A percentile compares a stretch with the other conserved stretches of the same genome.
Conservation (phyloP, 2,113 vertebrate species). For the Mobula birostris region DNA sequence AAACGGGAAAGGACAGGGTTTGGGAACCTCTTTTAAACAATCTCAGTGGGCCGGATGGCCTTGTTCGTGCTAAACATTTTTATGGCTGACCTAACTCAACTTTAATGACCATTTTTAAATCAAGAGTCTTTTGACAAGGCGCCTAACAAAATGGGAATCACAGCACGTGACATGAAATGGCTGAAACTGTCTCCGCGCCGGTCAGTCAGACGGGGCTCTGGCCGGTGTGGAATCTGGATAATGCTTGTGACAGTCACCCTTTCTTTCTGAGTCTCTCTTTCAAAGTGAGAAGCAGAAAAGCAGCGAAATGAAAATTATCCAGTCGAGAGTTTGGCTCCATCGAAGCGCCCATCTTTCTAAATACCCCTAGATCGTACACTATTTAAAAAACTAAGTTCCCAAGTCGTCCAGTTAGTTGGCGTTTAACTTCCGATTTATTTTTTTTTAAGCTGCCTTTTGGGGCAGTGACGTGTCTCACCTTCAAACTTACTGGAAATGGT, state of each 20-base stretch:
- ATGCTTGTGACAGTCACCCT: neutral
- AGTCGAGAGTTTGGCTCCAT: neutral
- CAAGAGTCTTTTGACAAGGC: neutral
- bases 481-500: conserved; percentile 50
- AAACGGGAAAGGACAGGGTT: neutral
- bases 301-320: too few relatives aligned
- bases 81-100: neutral
- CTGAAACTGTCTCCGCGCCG: neutral
- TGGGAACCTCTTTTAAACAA: neutral
- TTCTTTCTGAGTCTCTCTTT: neutral
- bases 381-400: neutral
- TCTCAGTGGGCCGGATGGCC: neutral
- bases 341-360: neutral
- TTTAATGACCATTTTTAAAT: neutral
- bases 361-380: neutral
- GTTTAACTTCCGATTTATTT: conserved; percentile 53
- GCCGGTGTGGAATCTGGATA: neutral
- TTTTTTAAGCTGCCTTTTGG: conserved; percentile 48
- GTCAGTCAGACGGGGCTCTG: too few relatives aligned
- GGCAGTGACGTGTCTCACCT: conserved; percentile 49
- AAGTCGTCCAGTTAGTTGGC: conserved; percentile 37
- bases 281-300: neutral
- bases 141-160: neutral
- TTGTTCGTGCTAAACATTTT: neutral
- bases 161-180: neutral